Base-by-base conservation (phyloP, 2,113 vertebrate species). In the Jacana jacana region DNA sequence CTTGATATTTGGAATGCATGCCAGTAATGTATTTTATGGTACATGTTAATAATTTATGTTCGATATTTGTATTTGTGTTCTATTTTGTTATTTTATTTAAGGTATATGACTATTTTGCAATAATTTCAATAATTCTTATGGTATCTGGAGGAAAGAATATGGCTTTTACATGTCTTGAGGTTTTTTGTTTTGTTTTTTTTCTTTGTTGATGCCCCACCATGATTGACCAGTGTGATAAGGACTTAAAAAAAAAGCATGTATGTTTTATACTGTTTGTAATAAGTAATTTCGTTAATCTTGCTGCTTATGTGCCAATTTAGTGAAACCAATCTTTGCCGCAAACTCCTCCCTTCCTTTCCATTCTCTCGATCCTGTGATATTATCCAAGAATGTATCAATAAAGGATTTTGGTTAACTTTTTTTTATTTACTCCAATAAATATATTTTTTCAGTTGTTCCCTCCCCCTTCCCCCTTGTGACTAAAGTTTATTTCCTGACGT, bases 291-390 rank as follows among this genome's bases (percentile, higher is more conserved):
- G 96, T 98, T 98, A 98, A 98, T 98, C 97, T 98, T 98, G 98
- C 98, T 98, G 98, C 98, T 98, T 98, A 98, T 97, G 98, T 98
- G 98, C 98, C 98, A 98, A 98, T 98, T 98, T 98, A 98, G 98
- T 98, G 98, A 97, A 93, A 95, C 95, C 94, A 28, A 96, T 70
- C 97, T 97, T 97, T 98, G 97, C 98, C 95, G 97, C 97, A 89
- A 92, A 91, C 83, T 88, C 97, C 65, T 89, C 79, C 97, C 95
- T 87, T 80, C 91, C 97, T 92, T 97, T 96, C 98, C 98, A 96
- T 98, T 96, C 95, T 98, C 98, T 98, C 84, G 17, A 97, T 94
- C 98, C 98, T 98, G 98, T 98, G 98, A 97, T 98, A 98, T 98
- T 98, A 98, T 98, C 98, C 95, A 98, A 98, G 98, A 98, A 98